Conservation (phyloP, 2,113 vertebrate species). For the Ailurus styani region DNA sequence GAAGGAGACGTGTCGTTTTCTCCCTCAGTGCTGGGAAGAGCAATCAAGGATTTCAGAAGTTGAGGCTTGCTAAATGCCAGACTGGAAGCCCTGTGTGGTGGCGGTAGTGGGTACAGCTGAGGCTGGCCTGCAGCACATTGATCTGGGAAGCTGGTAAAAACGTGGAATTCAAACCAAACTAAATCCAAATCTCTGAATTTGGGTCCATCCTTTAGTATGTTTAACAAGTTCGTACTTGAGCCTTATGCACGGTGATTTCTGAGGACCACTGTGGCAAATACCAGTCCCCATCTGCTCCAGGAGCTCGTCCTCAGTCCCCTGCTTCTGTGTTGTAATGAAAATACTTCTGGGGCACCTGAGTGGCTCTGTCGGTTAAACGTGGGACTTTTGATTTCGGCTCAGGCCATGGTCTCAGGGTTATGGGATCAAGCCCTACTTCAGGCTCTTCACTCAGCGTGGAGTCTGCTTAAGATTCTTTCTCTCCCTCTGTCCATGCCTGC, state of each 20-base stretch:
- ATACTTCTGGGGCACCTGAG: no score
- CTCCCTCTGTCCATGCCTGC: no score
- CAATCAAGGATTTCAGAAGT: slow-evolving; percentile 45
- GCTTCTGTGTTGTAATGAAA: neutral
- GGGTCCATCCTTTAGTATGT: neutral
- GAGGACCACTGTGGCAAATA: neutral
- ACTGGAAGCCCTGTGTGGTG: neutral
- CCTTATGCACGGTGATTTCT: neutral
- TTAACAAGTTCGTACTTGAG: neutral
- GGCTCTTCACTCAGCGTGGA: neutral
- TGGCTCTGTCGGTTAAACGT: no score
- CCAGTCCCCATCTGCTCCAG: rapidly evolving
- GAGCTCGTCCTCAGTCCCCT: neutral
- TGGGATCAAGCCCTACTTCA: neutral
- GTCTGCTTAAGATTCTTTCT: neutral
- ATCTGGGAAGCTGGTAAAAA: neutral
- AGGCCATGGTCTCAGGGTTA: neutral
- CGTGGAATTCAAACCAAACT: neutral
- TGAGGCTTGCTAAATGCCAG: neutral
- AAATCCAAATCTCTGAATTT: neutral
- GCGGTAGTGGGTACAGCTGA: neutral
- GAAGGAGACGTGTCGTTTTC: slow-evolving; percentile 72
- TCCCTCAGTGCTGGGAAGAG: slow-evolving; percentile 54
- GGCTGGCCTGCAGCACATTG: neutral
- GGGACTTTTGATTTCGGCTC: neutral